These are phyloP conservation scores for Stylophora pistillata DNA, from an alignment of 64 coral and sea anemone species.

Conservation along the genomic window DNA sequence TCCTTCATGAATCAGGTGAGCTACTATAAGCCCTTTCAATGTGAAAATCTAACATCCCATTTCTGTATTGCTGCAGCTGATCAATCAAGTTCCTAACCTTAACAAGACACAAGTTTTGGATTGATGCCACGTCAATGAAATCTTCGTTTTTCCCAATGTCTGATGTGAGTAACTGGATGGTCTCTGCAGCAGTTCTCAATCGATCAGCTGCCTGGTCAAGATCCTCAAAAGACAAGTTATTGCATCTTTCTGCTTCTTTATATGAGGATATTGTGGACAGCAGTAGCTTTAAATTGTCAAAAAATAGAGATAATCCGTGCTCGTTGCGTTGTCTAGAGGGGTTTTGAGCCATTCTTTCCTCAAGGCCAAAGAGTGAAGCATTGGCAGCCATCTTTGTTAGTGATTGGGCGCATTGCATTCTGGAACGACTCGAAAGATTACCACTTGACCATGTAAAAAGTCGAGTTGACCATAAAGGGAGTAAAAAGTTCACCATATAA, in stretches of 20 bases:
- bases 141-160: not conserved
- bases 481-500: too few relatives aligned
- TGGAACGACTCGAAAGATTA: not conserved
- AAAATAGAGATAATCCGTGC: too few relatives aligned
- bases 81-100: not conserved
- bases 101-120: not conserved
- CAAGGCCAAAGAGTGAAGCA: too few relatives aligned
- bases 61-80: not conserved
- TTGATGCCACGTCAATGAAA: not conserved
- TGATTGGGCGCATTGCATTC: not conserved
- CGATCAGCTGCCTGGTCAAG: not conserved
- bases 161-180: not conserved
- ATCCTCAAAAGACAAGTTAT: conserved; percentile 1
- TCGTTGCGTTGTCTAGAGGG: not conserved
- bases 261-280: not conserved
- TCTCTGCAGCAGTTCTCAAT: not conserved
- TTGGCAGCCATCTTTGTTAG: too few relatives aligned
- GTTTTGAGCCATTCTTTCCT: not conserved
- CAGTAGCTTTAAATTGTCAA: too few relatives aligned
- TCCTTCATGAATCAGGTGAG: not conserved
- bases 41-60: not conserved
- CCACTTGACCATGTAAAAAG: not conserved
- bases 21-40: not conserved
- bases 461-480: not conserved
- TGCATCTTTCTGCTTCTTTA: not conserved